These are phyloP conservation scores for Mixornis gularis DNA, from an alignment of 2,113 vertebrate species.

Conservation along the genomic window DNA sequence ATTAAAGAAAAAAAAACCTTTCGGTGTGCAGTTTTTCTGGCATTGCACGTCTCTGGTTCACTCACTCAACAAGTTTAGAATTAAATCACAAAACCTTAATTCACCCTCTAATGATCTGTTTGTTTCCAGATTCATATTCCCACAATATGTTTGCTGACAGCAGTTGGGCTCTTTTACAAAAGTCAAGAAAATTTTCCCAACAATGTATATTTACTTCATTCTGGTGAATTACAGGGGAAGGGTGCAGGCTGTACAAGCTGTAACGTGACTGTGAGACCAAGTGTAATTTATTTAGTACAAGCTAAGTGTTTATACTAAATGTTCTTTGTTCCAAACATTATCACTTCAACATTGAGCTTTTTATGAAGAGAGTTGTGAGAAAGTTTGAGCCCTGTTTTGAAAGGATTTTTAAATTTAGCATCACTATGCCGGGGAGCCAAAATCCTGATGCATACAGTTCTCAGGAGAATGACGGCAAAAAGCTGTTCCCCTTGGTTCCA, in stretches of 20 bases:
- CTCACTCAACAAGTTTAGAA: slow-evolving; percentile 54
- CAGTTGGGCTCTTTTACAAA: slow-evolving; percentile 48
- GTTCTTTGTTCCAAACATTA: neutral
- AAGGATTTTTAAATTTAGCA: slow-evolving; percentile 22
- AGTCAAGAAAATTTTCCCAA: slow-evolving; percentile 1
- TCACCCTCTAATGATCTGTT: slow-evolving; percentile 61
- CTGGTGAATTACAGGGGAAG: neutral
- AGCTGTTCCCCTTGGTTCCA: neutral
- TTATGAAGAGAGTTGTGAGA: slow-evolving; percentile 16
- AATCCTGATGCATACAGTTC: neutral
- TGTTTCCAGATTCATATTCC: slow-evolving; percentile 57
- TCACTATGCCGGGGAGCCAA: neutral
- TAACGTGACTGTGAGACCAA: neutral
- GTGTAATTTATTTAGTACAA: slow-evolving; percentile 33
- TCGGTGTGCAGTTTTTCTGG: neutral
- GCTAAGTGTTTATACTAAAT: neutral
- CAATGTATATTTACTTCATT: neutral
- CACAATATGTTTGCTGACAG: slow-evolving; percentile 60
- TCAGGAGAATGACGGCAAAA: neutral
- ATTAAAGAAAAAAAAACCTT: neutral
- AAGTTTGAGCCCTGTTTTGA: slow-evolving; percentile 5
- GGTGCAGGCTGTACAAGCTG: slow-evolving; percentile 1
- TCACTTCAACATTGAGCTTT: slow-evolving; percentile 16
- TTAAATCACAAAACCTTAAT: slow-evolving; percentile 56
- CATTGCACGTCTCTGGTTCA: neutral